Evolutionary conservation across 2,113 vertebrate species (phyloP).

Genomic region (Percina caprodes): DNA sequence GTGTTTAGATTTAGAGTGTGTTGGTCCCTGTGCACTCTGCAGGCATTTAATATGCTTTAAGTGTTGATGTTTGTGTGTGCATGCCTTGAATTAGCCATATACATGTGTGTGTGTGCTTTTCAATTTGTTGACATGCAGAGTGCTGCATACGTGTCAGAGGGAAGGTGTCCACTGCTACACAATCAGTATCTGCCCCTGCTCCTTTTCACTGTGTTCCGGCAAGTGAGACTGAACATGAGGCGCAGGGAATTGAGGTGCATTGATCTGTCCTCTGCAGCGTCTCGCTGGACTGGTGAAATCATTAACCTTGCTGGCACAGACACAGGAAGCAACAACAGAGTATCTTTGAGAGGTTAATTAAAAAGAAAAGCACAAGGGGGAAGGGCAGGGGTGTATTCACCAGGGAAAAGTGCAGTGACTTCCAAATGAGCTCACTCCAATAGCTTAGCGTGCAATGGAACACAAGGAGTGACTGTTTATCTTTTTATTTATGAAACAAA

Average conservation of each 20-base stretch:
- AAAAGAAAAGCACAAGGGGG: slow-evolving; percentile 81
- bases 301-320: slow-evolving; percentile 86
- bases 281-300: slow-evolving; percentile 82
- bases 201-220: slow-evolving; percentile 77
- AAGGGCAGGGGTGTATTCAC: slow-evolving; percentile 71
- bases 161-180: slow-evolving; percentile 38
- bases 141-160: slow-evolving; percentile 30
- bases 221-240: slow-evolving; percentile 78
- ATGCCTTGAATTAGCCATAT: slow-evolving; percentile 21
- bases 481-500: slow-evolving; percentile 21
- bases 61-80: slow-evolving; percentile 7
- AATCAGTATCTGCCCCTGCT: slow-evolving; percentile 65
- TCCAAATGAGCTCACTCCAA: slow-evolving; percentile 80
- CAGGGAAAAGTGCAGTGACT: slow-evolving; percentile 78
- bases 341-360: slow-evolving; percentile 89
- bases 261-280: slow-evolving; percentile 82
- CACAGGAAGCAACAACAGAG: slow-evolving; percentile 83
- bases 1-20: neutral
- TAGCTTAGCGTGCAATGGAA: slow-evolving; percentile 25
- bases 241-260: slow-evolving; percentile 83
- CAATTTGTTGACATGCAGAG: slow-evolving; percentile 54
- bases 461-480: slow-evolving; percentile 7
- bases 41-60: slow-evolving; percentile 35
- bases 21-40: neutral
- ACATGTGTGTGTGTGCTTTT: slow-evolving; percentile 20